These are phyloP conservation scores for Tenthredo scrophulariae DNA, from an alignment of 2,888 invertebrate genomes.

Conservation along the genomic window DNA sequence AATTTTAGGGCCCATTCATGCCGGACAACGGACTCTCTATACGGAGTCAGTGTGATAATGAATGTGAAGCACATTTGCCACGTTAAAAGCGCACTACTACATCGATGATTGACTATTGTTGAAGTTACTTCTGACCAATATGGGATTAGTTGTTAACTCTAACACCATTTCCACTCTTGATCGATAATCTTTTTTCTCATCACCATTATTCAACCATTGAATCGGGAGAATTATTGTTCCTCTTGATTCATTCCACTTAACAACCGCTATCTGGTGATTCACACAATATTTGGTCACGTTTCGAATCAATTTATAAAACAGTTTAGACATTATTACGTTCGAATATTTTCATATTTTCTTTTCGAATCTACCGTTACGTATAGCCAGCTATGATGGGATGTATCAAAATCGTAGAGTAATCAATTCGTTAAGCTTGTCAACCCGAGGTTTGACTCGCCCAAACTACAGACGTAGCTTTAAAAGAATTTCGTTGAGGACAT, in stretches of 20 bases:
- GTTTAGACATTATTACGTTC: not conserved
- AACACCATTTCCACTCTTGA: not conserved
- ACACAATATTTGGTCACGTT: not conserved
- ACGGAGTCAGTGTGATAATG: conserved; percentile 48
- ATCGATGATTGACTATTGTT: conserved; percentile 19
- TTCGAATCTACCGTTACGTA: not conserved
- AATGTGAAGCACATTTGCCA: conserved; percentile 32
- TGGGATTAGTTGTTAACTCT: not conserved
- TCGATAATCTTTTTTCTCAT: not conserved
- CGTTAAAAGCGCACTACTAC: not conserved
- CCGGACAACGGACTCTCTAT: conserved; percentile 32
- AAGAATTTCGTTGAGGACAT: not conserved
- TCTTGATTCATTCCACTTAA: not conserved
- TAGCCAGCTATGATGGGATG: not conserved
- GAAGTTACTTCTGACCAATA: not conserved
- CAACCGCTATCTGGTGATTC: not conserved
- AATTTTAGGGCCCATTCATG: conserved; percentile 56
- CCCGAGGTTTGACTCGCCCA: not conserved
- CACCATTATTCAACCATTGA: not conserved
- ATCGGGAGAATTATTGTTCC: not conserved
- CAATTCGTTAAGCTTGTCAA: conserved; percentile 16
- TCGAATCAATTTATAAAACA: not conserved
- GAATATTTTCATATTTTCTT: not conserved
- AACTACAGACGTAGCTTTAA: not conserved
- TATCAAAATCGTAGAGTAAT: not conserved